phyloP scores from a whole-genome alignment of 1,140 invertebrate species.

The Lordiphosa mommai region DNA sequence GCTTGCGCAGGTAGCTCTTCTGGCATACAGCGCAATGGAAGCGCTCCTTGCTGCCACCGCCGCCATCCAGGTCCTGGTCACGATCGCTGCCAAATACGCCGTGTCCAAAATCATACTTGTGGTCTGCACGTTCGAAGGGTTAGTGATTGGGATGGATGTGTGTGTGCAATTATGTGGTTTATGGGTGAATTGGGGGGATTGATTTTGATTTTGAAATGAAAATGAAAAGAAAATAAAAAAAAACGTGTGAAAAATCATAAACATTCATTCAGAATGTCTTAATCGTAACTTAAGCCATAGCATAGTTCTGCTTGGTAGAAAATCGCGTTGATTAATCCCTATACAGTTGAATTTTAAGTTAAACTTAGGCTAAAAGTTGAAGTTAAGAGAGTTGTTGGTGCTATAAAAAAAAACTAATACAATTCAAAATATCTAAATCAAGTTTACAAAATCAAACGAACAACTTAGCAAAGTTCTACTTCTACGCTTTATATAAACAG shows the following conservation, averaged over 20 bases:
- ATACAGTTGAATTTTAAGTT: conserved; percentile 3
- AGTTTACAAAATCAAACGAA: conserved; percentile 32
- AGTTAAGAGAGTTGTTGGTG: neutral
- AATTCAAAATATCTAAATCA: conserved; percentile 38
- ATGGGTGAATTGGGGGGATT: conserved; percentile 19
- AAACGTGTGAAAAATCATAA: conserved; percentile 71
- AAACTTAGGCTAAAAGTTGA: conserved; percentile 28
- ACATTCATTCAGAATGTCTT: conserved; percentile 25
- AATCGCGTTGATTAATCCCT: conserved; percentile 18
- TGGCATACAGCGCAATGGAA: conserved; percentile 83
- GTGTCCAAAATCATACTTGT: conserved; percentile 53
- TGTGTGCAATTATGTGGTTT: conserved; percentile 12
- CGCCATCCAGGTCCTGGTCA: conserved; percentile 17
- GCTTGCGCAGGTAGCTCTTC: conserved; percentile 84
- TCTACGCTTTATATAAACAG: conserved; percentile 26
- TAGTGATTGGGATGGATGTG: conserved; percentile 14
- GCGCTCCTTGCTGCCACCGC: conserved; percentile 56
- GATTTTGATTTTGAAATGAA: conserved; percentile 66
- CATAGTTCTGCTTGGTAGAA: conserved; percentile 26
- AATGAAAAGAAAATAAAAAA: conserved; percentile 79
- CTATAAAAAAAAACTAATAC: conserved; percentile 23
- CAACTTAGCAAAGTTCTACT: conserved; percentile 15
- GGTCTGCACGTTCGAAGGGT: conserved; percentile 32
- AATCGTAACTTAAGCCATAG: neutral
- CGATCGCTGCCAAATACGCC: conserved; percentile 51